Conservation (phyloP, 2,113 vertebrate species). For the Malurus cyaneus region DNA sequence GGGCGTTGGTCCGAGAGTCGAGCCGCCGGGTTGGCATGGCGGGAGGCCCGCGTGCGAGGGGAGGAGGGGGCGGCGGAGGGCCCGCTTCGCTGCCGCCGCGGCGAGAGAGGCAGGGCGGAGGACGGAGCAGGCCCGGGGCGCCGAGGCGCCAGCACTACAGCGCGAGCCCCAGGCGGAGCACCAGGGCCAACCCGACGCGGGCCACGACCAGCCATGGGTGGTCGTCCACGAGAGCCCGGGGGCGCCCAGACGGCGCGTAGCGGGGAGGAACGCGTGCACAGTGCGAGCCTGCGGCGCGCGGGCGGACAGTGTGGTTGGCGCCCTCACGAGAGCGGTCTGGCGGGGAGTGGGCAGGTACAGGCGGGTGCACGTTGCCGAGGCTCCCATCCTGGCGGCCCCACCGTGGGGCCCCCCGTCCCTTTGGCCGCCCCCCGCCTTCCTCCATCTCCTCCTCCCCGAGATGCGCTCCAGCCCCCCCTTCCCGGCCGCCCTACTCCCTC, state of each 20-base stretch:
- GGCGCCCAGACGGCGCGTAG: too few relatives aligned
- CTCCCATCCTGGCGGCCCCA: neutral
- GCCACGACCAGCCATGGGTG: constrained; percentile 83
- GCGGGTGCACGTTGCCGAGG: too few relatives aligned
- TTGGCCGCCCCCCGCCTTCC: neutral
- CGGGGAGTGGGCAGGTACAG: too few relatives aligned
- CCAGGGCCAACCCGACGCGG: too few relatives aligned
- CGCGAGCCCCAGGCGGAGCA: too few relatives aligned
- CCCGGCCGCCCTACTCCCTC: neutral
- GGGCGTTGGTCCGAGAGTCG: constrained; percentile 39
- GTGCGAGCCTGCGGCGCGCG: neutral
- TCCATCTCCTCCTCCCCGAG: neutral
- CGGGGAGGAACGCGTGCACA: too few relatives aligned
- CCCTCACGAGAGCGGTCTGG: too few relatives aligned
- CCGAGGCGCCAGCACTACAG: too few relatives aligned
- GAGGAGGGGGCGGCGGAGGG: constrained; percentile 33
- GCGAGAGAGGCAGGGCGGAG: constrained; percentile 1
- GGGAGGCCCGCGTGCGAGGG: constrained; percentile 5
- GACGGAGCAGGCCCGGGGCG: too few relatives aligned
- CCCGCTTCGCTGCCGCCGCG: constrained; percentile 7
- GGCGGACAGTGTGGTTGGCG: too few relatives aligned
- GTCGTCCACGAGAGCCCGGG: too few relatives aligned
- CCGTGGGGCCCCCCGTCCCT: neutral
- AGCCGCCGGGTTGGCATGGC: constrained; percentile 39
- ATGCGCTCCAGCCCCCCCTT: neutral